phyloP scores from a whole-genome alignment of 2,797 vertebrate genomes.

The Amazona ochrocephala region DNA sequence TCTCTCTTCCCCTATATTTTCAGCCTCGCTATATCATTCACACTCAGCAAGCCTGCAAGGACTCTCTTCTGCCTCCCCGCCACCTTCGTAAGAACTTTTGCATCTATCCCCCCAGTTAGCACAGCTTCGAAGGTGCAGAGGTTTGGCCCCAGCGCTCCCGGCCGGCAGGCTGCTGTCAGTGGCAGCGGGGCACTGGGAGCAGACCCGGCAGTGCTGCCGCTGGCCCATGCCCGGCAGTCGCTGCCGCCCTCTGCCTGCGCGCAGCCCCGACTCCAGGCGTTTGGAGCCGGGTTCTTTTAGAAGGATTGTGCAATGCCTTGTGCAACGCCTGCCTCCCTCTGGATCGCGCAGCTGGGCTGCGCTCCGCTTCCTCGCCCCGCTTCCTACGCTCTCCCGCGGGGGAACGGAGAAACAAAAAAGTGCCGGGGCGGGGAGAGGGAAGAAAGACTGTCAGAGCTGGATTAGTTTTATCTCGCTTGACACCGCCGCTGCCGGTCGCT shows the following conservation, averaged over 20 bases:
- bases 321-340: not conserved
- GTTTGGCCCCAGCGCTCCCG: not conserved
- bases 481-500: not conserved
- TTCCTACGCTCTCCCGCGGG: not conserved
- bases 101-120: not conserved
- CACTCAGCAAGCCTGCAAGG: not conserved
- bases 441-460: not conserved
- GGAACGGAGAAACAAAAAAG: not conserved
- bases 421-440: not conserved
- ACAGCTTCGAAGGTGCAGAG: not conserved
- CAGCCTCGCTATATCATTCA: not conserved
- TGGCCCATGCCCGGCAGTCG: not conserved
- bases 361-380: not conserved
- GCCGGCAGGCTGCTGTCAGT: not conserved
- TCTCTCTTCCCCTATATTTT: conserved; percentile 27
- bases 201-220: not conserved
- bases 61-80: not conserved
- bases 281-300: not conserved
- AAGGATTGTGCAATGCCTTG: conserved; percentile 11
- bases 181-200: not conserved
- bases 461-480: not conserved
- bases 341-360: not conserved
- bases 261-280: not conserved
- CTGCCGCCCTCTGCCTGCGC: conserved; percentile 43
- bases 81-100: not conserved